Conservation (phyloP, 2,888 invertebrate species). For the Drepana falcataria region DNA sequence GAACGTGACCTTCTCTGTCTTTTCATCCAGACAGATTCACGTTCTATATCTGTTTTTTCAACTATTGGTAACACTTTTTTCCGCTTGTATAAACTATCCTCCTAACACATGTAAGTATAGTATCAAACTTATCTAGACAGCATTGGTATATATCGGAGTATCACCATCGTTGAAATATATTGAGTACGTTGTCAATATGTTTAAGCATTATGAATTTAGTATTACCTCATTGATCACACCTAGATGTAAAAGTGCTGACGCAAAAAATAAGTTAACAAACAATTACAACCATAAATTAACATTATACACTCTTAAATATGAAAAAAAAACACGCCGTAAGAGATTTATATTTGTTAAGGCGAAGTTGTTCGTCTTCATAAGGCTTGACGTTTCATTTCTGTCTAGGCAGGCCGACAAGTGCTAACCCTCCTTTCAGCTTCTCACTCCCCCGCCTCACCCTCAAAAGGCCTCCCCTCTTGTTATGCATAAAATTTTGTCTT, state of each 20-base stretch:
- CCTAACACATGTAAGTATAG: no score
- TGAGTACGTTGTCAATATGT: no score
- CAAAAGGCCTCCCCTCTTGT: conserved; percentile 59
- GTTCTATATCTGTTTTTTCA: no score
- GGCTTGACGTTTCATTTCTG: conserved; percentile 74
- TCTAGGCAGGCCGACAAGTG: conserved; percentile 73
- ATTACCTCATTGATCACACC: background rate
- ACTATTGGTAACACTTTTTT: no score
- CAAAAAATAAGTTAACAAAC: conserved; percentile 33
- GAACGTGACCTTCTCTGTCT: no score
- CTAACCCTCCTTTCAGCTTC: conserved; percentile 47
- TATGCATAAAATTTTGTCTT: conserved; percentile 79
- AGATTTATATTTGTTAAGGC: conserved; percentile 75
- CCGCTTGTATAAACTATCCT: no score
- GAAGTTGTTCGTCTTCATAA: conserved; percentile 76
- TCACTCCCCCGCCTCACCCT: conserved; percentile 30
- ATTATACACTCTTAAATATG: conserved; percentile 46
- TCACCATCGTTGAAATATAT: no score
- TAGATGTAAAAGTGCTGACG: conserved; percentile 5
- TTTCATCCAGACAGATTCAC: no score
- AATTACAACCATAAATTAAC: conserved; percentile 57
- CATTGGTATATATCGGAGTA: no score
- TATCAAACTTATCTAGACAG: no score
- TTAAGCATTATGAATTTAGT: background rate
- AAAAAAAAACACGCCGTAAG: conserved; percentile 52